phyloP scores from a whole-genome alignment of 2,888 invertebrate genomes.

The Eristalis tenax region DNA sequence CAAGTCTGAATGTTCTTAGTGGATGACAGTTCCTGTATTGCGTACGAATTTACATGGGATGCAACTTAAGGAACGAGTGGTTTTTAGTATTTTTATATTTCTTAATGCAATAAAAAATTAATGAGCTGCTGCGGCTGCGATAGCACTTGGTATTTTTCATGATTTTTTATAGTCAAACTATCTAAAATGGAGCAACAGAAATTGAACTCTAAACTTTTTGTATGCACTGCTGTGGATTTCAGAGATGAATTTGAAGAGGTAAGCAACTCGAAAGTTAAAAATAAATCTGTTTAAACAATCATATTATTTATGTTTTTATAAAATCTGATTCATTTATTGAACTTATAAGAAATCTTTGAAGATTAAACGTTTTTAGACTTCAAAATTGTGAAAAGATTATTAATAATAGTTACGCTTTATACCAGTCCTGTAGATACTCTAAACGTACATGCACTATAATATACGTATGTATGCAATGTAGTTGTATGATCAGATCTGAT shows the following conservation, averaged over 20 bases:
- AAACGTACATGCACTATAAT: too few species aligned
- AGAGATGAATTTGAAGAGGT: slow-evolving; percentile 96
- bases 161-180: background rate
- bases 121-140: background rate
- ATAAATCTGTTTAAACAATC: background rate
- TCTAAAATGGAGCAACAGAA: slow-evolving; percentile 55
- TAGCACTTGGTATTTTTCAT: background rate
- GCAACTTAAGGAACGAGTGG: slow-evolving; percentile 10
- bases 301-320: background rate
- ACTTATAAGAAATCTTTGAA: too few species aligned
- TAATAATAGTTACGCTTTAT: too few species aligned
- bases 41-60: slow-evolving; percentile 9
- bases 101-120: background rate
- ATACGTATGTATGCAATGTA: too few species aligned
- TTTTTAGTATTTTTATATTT: background rate
- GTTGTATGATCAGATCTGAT: too few species aligned
- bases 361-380: too few species aligned
- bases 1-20: background rate
- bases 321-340: too few species aligned
- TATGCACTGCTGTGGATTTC: slow-evolving; percentile 91
- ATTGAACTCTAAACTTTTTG: slow-evolving; percentile 85
- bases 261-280: slow-evolving; percentile 77
- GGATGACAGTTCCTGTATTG: slow-evolving; percentile 13
- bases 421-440: too few species aligned
- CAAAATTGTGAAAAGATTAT: too few species aligned